Evolutionary conservation across 53 echinoderm and acorn worm species (phyloP), one percentile per base, ranked within the genome.

Genomic region (Patiria pectinifera): DNA sequence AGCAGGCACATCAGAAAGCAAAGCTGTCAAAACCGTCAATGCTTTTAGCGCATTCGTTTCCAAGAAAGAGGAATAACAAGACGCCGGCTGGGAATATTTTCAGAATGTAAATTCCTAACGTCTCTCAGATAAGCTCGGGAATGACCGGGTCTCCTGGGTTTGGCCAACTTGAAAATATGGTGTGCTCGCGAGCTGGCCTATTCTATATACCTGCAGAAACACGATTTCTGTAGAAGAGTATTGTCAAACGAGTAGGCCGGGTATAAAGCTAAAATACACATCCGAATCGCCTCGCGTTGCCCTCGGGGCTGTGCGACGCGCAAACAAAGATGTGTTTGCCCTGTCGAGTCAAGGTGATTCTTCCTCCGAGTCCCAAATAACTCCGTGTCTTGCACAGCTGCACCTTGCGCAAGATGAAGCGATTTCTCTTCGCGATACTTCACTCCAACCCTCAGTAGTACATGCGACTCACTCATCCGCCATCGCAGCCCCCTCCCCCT

Each of bases 11-110:
- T 74, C n/a, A 23, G 11, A 74, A 74, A 24, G 22, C 74, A n/a
- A 9, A 74, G 6, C 9, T 23, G 74, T 24, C 74, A n/a, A 14
- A 84, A 44, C 69, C 66, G 66, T 35, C 48, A 44, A 69, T 45
- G 35, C 85, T 69, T 85, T 69, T 35, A 85, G 85, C 62, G 69
- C 45, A 69, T 85, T 85, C 66, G 26, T 69, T 85, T 85, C 66
- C 10, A 19, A 85, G 85, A 69, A 85, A 62, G 69, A 63, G 85
- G 35, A 85, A 45, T 63, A 85, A 16, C 13, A 44, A 83, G 48
- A 45, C 8, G 85, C 9, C 85, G 66, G 3, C 1, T 44, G 85
- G 85, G 85, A 85, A 85, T 85, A 69, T n/a, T 44, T 66, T 85
- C 85, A 35, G 85, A 85, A 85, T 85, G 69, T 85, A 19, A 69